Base-by-base conservation (phyloP, 1,140 invertebrate genomes). In the Ooceraea biroi region DNA sequence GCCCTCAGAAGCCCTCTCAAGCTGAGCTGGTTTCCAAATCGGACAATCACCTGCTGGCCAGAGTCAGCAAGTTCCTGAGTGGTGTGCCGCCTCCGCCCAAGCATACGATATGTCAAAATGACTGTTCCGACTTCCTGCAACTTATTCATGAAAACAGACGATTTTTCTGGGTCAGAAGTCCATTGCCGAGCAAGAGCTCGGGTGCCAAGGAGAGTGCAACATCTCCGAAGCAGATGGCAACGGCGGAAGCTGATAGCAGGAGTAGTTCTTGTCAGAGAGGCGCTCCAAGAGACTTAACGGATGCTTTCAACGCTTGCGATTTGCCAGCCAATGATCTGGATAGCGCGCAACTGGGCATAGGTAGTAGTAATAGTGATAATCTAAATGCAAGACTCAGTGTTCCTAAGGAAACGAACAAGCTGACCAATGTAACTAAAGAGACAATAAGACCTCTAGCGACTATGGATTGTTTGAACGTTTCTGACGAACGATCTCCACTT, bases 21-120 rank as follows among this genome's bases (percentile, higher is more conserved):
- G 89, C 85, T 25, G 93, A 94, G 52, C 61, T 92, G 1, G 82
- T 94, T 50, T 36, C 60, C 5, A 91, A 83, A 68, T 93, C 92
- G 0, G 94, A 94, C 65, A 83, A 71, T 25, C 84, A 83, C 48
- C 63, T 92, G 41, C 52, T 92, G 22, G 83, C 22, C 0, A 93
- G 86, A 83, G 91, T 94, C 5, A 91, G 90, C 30, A 93, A 93
- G 85, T 92, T 85, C 74, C 83, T 94, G 27, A 94, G 94, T 82
- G 96, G 96, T 3, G 94, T 97, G 0, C 93, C 95, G 44, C 96
- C 96, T 44, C 96, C 96, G 44, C 96, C 96, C 11, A 96, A 95
- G 63, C 94, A 96, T 8, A 97, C 96, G 8, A 95, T 95, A 36
- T 93, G 95, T 55, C 95, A 96, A 68, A 95, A 94, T 63, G 95